Evolutionary conservation across 2,888 invertebrate genomes (phyloP).

Genomic region (Ctenicera cuprea): DNA sequence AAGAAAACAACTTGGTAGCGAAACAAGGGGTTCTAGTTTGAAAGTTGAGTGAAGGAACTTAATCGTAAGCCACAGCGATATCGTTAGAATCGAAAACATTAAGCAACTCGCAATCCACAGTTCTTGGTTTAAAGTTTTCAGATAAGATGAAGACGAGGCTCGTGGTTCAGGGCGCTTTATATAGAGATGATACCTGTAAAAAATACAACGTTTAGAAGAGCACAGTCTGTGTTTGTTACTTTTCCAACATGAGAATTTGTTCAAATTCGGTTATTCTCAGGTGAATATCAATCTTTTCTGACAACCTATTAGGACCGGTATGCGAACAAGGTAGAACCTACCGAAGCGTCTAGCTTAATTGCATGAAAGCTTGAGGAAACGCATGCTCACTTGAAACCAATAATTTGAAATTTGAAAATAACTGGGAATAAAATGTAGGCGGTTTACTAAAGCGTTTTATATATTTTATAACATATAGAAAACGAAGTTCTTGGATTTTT

Average conservation of each 20-base stretch:
- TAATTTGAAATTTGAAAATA: too few relatives aligned
- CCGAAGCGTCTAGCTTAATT: too few relatives aligned
- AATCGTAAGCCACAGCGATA: constrained; percentile 63
- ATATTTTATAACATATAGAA: too few relatives aligned
- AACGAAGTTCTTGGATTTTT: too few relatives aligned
- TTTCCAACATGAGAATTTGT: not conserved
- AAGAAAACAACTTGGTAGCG: constrained; percentile 65
- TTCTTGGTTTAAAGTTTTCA: constrained; percentile 62
- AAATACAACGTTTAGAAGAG: constrained; percentile 11
- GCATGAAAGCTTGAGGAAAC: too few relatives aligned
- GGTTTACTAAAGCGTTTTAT: too few relatives aligned
- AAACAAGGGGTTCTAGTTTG: constrained; percentile 58
- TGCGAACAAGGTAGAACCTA: too few relatives aligned
- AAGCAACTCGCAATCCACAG: constrained; percentile 64
- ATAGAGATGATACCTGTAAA: constrained; percentile 67
- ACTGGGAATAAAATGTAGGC: too few relatives aligned
- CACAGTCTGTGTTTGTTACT: not conserved
- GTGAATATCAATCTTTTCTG: not conserved
- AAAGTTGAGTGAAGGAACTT: constrained; percentile 59
- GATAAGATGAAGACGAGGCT: constrained; percentile 64
- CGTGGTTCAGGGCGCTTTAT: constrained; percentile 63
- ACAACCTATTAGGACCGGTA: not conserved
- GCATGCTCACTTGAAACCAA: too few relatives aligned
- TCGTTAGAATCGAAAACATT: constrained; percentile 61
- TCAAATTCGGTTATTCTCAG: not conserved